phyloP scores from a whole-genome alignment of 2,888 invertebrate genomes.

The Parnassius apollo region DNA sequence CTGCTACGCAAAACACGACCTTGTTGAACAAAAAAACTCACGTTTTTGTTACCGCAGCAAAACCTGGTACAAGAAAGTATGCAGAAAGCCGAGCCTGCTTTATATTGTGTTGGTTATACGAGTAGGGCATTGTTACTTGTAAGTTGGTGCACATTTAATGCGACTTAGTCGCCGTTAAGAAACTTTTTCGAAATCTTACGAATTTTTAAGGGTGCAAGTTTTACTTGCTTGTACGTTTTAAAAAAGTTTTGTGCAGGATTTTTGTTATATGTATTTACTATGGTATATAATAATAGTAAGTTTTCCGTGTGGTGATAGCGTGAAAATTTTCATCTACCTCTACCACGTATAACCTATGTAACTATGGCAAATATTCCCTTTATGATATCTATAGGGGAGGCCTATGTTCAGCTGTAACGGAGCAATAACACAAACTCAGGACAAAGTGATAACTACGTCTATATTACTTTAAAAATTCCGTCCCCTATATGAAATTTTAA shows the following conservation, averaged over 20 bases:
- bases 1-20: constrained; percentile 11
- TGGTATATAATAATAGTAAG: no score
- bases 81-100: constrained; percentile 6
- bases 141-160: constrained; percentile 18
- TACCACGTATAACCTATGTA: no score
- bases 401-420: no score
- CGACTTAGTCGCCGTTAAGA: constrained; percentile 19
- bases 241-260: constrained; percentile 8
- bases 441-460: no score
- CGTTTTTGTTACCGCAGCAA: constrained; percentile 12
- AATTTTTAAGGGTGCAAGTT: constrained; percentile 19
- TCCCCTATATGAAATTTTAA: no score
- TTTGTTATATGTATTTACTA: not conserved
- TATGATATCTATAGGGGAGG: no score
- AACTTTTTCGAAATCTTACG: constrained; percentile 19
- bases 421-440: no score
- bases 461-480: no score
- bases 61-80: constrained; percentile 9
- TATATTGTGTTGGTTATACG: constrained; percentile 13
- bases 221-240: constrained; percentile 15
- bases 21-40: constrained; percentile 10
- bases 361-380: no score
- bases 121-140: constrained; percentile 8
- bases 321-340: no score
- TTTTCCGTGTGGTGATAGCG: no score